These are phyloP conservation scores for Drosophila arizonae DNA, from an alignment of 1,140 invertebrate genomes.

Conservation along the genomic window DNA sequence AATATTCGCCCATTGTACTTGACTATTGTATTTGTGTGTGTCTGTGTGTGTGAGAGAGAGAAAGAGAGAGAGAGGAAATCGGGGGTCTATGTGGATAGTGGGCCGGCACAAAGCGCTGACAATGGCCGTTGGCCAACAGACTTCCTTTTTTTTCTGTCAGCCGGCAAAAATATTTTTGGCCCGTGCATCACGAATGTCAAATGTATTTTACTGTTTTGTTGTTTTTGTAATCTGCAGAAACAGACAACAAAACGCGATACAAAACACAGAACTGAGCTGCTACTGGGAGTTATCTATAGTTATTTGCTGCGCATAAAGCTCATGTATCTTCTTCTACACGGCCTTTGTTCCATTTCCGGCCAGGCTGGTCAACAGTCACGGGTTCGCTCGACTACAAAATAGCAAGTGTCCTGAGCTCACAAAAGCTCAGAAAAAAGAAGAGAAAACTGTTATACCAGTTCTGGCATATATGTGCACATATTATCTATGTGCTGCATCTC, in stretches of 20 bases:
- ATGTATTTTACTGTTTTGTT: constrained; percentile 33
- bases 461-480: constrained; percentile 2
- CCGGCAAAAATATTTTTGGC: constrained; percentile 40
- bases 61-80: too few species aligned
- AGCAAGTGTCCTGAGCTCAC: constrained; percentile 6
- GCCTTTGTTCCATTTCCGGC: constrained; percentile 43
- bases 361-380: constrained; percentile 16
- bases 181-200: constrained; percentile 34
- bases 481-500: neutral
- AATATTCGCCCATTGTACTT: constrained; percentile 42
- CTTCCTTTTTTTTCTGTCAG: constrained; percentile 3
- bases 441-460: neutral
- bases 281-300: constrained; percentile 12
- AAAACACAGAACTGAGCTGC: constrained; percentile 25
- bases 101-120: constrained; percentile 28
- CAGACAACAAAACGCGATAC: constrained; percentile 36
- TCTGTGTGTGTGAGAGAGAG: too few species aligned
- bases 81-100: neutral
- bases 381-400: constrained; percentile 27
- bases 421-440: neutral
- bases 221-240: constrained; percentile 30
- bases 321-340: constrained; percentile 8
- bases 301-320: constrained; percentile 27
- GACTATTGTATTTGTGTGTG: constrained; percentile 4
- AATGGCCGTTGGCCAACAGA: constrained; percentile 36